A percentile compares a stretch with the other conserved stretches of the same genome.
phyloP scores from a whole-genome alignment of 2,888 invertebrate genomes.

The Amblyteles armatorius region DNA sequence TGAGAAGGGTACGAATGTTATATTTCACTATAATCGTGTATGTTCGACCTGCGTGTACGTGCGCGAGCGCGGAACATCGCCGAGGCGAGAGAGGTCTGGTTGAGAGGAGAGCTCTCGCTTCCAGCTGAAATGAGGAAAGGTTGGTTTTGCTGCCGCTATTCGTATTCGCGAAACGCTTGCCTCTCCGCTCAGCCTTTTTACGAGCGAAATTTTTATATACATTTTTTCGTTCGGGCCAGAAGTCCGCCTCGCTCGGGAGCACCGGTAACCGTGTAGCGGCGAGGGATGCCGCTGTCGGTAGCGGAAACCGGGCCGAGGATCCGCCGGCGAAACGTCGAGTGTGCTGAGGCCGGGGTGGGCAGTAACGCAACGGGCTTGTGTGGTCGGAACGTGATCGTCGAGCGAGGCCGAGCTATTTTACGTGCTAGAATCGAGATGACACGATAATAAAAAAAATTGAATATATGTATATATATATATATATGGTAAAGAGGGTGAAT shows the following conservation, averaged over 20 bases:
- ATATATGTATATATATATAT: not conserved
- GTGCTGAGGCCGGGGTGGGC: constrained; percentile 27
- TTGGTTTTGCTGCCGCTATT: constrained; percentile 31
- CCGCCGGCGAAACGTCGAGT: constrained; percentile 1
- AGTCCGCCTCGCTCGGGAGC: constrained; percentile 9
- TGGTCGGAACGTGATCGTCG: constrained; percentile 28
- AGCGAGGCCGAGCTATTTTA: not conserved
- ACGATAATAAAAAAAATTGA: not conserved
- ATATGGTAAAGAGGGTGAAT: too few species aligned
- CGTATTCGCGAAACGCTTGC: constrained; percentile 46
- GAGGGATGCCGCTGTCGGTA: not conserved
- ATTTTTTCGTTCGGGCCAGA: constrained; percentile 20
- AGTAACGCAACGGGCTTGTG: constrained; percentile 28
- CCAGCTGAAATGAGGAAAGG: not conserved
- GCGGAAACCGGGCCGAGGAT: not conserved
- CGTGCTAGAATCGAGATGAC: not conserved
- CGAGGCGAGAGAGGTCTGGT: constrained; percentile 9
- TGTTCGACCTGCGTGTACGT: constrained; percentile 3
- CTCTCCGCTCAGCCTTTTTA: constrained; percentile 44
- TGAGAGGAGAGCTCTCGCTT: constrained; percentile 2
- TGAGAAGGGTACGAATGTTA: constrained; percentile 57
- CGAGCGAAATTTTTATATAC: constrained; percentile 42
- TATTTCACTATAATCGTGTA: constrained; percentile 49
- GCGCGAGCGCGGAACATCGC: not conserved
- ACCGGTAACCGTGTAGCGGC: not conserved